Conservation (phyloP, 2,113 vertebrate genomes). For the Epinephelus fuscoguttatus region DNA sequence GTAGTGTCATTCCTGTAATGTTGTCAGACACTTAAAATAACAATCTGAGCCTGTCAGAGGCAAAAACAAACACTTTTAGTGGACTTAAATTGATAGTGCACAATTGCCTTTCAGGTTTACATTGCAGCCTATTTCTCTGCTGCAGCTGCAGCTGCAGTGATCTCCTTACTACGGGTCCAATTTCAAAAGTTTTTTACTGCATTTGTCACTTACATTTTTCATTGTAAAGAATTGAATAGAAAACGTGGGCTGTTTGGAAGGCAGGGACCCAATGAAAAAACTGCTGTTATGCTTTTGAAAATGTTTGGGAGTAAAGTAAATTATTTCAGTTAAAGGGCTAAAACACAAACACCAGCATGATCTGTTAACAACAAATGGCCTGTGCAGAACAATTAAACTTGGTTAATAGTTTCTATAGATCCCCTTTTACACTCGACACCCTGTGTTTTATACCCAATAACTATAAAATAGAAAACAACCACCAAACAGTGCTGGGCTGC, state of each 20-base stretch:
- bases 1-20: too few relatives aligned
- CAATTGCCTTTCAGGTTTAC: too few relatives aligned
- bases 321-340: background rate
- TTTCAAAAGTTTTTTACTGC: too few relatives aligned
- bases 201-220: background rate
- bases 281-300: background rate
- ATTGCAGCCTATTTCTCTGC: too few relatives aligned
- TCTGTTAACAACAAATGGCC: background rate
- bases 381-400: background rate
- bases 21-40: too few relatives aligned
- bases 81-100: too few relatives aligned
- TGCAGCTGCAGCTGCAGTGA: too few relatives aligned
- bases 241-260: background rate
- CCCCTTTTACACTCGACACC: background rate
- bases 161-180: too few relatives aligned
- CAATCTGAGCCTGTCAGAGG: too few relatives aligned
- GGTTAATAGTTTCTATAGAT: background rate
- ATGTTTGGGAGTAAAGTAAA: background rate
- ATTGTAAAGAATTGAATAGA: background rate
- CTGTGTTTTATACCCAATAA: background rate
- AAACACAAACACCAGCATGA: background rate
- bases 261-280: background rate
- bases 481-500: background rate
- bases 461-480: conserved; percentile 1
- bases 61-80: too few relatives aligned